phyloP scores from a whole-genome alignment of 1,140 invertebrate species.

The Hestina assimilis region DNA sequence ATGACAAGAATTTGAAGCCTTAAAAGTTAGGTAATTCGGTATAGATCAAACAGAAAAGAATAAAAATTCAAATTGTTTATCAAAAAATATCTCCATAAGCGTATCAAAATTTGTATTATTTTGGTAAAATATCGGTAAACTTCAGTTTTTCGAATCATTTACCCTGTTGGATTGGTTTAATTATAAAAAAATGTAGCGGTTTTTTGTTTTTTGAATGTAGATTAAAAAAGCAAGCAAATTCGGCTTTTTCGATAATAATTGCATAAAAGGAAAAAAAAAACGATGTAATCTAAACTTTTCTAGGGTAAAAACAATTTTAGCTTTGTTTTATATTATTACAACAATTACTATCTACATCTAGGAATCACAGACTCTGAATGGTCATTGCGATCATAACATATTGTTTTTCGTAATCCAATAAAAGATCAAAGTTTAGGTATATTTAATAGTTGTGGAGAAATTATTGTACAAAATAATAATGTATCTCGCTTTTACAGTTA shows the following conservation, averaged over 20 bases:
- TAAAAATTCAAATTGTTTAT: constrained; percentile 10
- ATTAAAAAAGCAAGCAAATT: no score
- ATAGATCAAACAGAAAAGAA: constrained; percentile 9
- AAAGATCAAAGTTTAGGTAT: no score
- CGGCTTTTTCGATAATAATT: no score
- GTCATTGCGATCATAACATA: constrained; percentile 1
- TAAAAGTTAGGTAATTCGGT: constrained; percentile 18
- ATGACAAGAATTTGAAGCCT: neutral
- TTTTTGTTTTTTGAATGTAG: no score
- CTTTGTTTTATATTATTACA: constrained; percentile 8
- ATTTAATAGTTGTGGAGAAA: no score
- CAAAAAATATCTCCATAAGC: constrained; percentile 41
- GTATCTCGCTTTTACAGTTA: no score
- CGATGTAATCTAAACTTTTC: constrained; percentile 6
- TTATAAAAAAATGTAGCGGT: constrained; percentile 1
- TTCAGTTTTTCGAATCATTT: constrained; percentile 23
- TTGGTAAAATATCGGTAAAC: constrained; percentile 17
- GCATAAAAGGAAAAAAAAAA: constrained; percentile 1
- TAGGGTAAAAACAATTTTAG: constrained; percentile 21
- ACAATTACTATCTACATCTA: constrained; percentile 19
- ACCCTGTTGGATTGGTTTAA: constrained; percentile 41
- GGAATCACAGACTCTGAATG: neutral
- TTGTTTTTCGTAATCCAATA: no score
- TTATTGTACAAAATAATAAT: no score
- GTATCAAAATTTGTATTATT: constrained; percentile 41